Percentiles rank a stretch among this genome's conserved stretches.
Evolutionary conservation across 2,888 invertebrate genomes (phyloP).

Genomic region (Venusia cambrica): DNA sequence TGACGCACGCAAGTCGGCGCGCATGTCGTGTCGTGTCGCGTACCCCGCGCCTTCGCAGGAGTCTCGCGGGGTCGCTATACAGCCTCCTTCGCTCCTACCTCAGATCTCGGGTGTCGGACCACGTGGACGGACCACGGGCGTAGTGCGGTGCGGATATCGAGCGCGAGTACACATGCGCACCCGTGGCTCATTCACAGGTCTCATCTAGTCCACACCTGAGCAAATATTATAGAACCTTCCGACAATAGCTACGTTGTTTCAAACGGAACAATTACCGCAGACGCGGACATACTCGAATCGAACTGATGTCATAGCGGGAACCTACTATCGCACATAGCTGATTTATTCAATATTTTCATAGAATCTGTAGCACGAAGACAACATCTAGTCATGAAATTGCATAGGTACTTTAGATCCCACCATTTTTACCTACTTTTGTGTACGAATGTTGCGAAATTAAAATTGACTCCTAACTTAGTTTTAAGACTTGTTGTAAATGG

Average conservation of each 20-base stretch:
- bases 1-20: conserved; percentile 50
- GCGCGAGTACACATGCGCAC: conserved; percentile 74
- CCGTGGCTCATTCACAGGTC: conserved; percentile 49
- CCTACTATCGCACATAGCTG: too few relatives aligned
- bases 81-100: conserved; percentile 67
- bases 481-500: too few relatives aligned
- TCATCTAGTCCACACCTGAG: conserved; percentile 65
- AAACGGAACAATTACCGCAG: conserved; percentile 49
- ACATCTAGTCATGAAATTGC: too few relatives aligned
- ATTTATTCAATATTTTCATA: too few relatives aligned
- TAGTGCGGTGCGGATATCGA: conserved; percentile 68
- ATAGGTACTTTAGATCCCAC: too few relatives aligned
- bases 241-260: conserved; percentile 63
- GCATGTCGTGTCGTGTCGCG: conserved; percentile 45
- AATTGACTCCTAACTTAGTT: too few relatives aligned
- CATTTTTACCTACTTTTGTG: too few relatives aligned
- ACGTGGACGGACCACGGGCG: conserved; percentile 47
- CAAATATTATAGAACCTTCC: conserved; percentile 66
- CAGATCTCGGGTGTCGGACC: conserved; percentile 48
- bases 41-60: conserved; percentile 38
- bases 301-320: too few relatives aligned
- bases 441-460: too few relatives aligned
- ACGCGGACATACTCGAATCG: conserved; percentile 14
- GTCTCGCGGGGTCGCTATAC: conserved; percentile 36
- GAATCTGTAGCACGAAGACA: too few relatives aligned